Conservation (phyloP, 2,113 vertebrate species). For the Aix galericulata region DNA sequence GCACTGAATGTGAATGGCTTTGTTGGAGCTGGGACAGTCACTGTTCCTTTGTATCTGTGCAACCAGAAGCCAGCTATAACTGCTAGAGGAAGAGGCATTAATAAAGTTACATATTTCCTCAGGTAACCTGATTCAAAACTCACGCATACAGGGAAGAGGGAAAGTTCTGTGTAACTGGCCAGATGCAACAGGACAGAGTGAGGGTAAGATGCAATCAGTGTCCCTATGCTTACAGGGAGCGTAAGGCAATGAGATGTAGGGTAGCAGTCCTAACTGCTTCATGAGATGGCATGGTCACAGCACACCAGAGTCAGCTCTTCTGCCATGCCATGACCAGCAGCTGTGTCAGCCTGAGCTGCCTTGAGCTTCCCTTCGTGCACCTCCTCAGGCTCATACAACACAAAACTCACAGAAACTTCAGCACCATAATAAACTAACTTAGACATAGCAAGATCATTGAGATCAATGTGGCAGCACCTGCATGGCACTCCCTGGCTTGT, state of each 20-base stretch:
- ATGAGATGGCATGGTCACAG: background rate
- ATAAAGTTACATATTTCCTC: constrained; percentile 26
- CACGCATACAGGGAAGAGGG: background rate
- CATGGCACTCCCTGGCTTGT: background rate
- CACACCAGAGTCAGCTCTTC: background rate
- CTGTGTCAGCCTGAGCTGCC: background rate
- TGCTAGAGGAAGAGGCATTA: background rate
- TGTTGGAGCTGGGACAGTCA: background rate
- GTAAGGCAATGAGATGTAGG: background rate
- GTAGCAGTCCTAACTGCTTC: background rate
- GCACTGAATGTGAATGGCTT: background rate
- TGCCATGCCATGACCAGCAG: fast-evolving
- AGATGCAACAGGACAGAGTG: background rate
- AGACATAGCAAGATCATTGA: background rate
- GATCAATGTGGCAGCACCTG: background rate
- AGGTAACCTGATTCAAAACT: constrained; percentile 19
- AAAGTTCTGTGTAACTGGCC: constrained; percentile 11
- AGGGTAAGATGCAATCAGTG: constrained; percentile 1
- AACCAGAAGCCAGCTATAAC: background rate
- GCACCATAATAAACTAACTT: background rate
- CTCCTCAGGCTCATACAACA: background rate
- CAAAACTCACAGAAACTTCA: too few relatives aligned
- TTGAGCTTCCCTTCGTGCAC: fast-evolving
- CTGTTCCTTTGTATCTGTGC: background rate
- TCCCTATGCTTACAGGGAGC: background rate